These are phyloP conservation scores for Trachymyrmex cornetzi DNA, from an alignment of 1,140 invertebrate species.

Conservation along the genomic window DNA sequence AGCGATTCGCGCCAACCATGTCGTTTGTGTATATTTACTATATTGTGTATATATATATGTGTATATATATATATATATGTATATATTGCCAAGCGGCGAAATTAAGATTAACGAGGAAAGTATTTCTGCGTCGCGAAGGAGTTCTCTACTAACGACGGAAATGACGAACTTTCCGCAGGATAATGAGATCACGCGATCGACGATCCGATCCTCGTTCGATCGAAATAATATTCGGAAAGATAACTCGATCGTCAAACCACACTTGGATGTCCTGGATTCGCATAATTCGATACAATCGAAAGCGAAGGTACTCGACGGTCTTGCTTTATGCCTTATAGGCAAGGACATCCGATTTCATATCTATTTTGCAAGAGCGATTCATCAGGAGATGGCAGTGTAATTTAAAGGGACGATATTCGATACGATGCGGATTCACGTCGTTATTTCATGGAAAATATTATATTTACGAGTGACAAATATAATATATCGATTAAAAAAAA, in stretches of 20 bases:
- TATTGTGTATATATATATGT: background rate
- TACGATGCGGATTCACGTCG: background rate
- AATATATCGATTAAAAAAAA: no score
- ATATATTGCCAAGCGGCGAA: conserved; percentile 61
- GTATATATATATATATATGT: no score
- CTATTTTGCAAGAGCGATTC: conserved; percentile 36
- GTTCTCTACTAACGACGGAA: conserved; percentile 56
- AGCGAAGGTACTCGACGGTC: background rate
- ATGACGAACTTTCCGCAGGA: conserved; percentile 66
- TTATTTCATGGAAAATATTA: background rate
- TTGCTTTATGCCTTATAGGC: background rate
- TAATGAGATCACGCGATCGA: conserved; percentile 69
- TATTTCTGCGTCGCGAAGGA: conserved; percentile 63
- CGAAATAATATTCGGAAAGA: conserved; percentile 31
- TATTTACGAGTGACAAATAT: no score
- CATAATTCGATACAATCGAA: conserved; percentile 49
- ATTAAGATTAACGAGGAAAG: conserved; percentile 77
- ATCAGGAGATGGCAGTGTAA: background rate
- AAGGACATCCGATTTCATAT: background rate
- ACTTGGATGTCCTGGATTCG: conserved; percentile 20
- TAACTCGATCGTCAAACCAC: conserved; percentile 25
- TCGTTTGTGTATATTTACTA: conserved; percentile 41
- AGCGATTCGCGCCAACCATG: conserved; percentile 44
- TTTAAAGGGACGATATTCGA: background rate
- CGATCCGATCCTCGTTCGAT: conserved; percentile 20